phyloP scores from a whole-genome alignment of 2,113 vertebrate species.

The Sylvietta virens region DNA sequence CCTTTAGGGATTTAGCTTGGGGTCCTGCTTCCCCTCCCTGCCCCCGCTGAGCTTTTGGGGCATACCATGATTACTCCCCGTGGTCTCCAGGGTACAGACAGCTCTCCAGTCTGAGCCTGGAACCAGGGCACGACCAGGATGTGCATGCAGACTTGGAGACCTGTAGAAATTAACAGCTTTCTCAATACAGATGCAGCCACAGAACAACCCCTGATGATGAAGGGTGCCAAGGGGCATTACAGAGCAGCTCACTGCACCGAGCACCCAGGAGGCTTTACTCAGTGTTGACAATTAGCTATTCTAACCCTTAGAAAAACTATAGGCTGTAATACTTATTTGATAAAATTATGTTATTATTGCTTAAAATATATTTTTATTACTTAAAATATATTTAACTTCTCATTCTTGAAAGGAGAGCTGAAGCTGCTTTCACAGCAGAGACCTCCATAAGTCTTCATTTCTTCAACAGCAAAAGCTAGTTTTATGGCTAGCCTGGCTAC shows the following conservation, averaged over 20 bases:
- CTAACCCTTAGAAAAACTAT: neutral
- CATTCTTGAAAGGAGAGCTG: neutral
- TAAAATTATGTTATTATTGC: neutral
- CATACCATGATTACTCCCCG: accelerated
- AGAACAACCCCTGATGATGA: neutral
- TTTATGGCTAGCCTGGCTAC: neutral
- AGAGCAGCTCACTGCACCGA: neutral
- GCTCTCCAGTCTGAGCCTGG: neutral
- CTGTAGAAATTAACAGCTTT: neutral
- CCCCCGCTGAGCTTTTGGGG: neutral
- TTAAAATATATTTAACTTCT: neutral
- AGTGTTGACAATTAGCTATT: neutral
- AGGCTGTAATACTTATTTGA: neutral
- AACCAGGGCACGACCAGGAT: accelerated
- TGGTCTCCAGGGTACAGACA: neutral
- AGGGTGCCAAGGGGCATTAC: neutral
- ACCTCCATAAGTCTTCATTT: neutral
- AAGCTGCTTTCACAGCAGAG: neutral
- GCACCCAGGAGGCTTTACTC: neutral
- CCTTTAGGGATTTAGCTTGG: neutral
- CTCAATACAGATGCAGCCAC: neutral
- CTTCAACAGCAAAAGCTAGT: neutral
- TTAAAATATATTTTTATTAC: neutral
- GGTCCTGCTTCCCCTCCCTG: neutral
- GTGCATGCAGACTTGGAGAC: neutral